Percentiles rank a stretch among this genome's conserved stretches.
These are phyloP conservation scores for Ceyx margarethae DNA, from an alignment of 2,113 vertebrate species.

Conservation along the genomic window DNA sequence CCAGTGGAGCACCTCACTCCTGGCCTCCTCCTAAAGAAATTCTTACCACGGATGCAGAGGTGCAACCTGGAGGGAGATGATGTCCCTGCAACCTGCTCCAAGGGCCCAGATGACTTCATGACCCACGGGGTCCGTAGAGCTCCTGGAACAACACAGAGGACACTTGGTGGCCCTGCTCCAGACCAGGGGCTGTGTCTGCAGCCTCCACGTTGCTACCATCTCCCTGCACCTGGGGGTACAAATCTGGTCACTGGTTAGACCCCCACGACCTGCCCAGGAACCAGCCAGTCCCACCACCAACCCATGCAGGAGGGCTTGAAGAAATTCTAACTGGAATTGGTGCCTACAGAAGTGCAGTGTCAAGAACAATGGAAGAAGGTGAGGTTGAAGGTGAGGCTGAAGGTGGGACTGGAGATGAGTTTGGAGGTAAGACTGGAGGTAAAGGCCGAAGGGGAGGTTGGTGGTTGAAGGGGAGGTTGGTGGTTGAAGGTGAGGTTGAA, in stretches of 20 bases:
- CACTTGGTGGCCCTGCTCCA: fast-evolving
- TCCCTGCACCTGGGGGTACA: background rate
- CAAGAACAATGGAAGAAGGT: background rate
- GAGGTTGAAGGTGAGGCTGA: background rate
- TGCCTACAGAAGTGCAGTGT: fast-evolving
- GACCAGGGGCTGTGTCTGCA: background rate
- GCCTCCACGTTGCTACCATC: background rate
- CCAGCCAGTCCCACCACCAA: background rate
- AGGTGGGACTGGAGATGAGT: background rate
- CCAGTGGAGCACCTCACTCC: background rate
- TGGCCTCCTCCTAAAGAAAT: background rate
- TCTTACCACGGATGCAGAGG: constrained; percentile 96
- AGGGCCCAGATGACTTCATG: constrained; percentile 99
- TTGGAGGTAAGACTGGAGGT: background rate
- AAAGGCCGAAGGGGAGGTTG: background rate
- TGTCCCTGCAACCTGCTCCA: constrained; percentile 96
- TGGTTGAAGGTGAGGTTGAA: background rate
- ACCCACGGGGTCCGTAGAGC: constrained; percentile 94
- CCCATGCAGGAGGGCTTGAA: background rate
- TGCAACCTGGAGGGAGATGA: constrained; percentile 97
- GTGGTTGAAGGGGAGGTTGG: background rate
- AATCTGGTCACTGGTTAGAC: background rate
- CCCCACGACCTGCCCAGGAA: background rate
- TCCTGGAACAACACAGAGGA: constrained; percentile 75
- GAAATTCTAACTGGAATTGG: background rate